Evolutionary conservation across 2,888 invertebrate species (phyloP).

Genomic region (Globia sparganii): DNA sequence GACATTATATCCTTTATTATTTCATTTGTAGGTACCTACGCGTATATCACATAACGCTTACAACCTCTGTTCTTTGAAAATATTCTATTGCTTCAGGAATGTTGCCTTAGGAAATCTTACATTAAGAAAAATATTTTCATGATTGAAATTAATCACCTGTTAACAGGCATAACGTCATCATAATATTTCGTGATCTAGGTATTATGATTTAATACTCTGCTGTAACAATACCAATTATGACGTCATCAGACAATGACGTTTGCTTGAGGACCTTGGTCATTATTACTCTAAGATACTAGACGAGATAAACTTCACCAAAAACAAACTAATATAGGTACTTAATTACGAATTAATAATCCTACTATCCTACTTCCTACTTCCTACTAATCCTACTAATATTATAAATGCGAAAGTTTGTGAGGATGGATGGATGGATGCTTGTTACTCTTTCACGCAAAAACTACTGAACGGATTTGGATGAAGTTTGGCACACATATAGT

Average conservation of each 20-base stretch:
- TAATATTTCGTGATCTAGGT: constrained; percentile 32
- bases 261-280: constrained; percentile 31
- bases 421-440: too few relatives aligned
- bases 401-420: too few relatives aligned
- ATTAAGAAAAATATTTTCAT: not conserved
- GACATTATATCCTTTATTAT: not conserved
- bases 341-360: not conserved
- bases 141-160: constrained; percentile 32
- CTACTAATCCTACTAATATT: too few relatives aligned
- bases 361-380: too few relatives aligned
- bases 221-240: constrained; percentile 30
- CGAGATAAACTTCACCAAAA: constrained; percentile 13
- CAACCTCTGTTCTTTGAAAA: not conserved
- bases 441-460: too few relatives aligned
- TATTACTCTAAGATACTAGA: not conserved
- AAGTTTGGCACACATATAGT: too few relatives aligned
- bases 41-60: not conserved
- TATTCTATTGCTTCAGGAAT: not conserved
- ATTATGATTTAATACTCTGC: constrained; percentile 32
- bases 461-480: too few relatives aligned
- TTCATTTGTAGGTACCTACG: not conserved
- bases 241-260: constrained; percentile 9
- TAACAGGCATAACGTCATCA: constrained; percentile 20
- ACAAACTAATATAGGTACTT: not conserved
- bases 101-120: not conserved